A percentile compares a stretch with the other conserved stretches of the same genome.
These are phyloP conservation scores for Vanessa cardui DNA, from an alignment of 2,888 invertebrate species.

Conservation along the genomic window DNA sequence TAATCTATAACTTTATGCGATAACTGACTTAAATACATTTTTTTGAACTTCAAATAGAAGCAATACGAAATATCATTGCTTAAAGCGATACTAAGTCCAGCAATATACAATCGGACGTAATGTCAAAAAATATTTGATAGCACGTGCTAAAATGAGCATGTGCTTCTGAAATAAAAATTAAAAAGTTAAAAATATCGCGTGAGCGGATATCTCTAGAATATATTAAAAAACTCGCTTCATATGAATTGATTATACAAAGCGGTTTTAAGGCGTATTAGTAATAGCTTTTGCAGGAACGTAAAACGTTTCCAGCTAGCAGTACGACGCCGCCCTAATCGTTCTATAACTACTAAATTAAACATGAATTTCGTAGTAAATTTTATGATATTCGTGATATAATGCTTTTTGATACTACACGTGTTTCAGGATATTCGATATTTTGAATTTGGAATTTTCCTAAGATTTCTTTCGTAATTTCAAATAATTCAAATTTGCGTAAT, in stretches of 20 bases:
- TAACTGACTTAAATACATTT: too few relatives aligned
- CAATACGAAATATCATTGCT: neutral
- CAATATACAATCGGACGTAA: conserved; percentile 5
- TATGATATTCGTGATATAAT: conserved; percentile 19
- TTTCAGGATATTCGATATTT: neutral
- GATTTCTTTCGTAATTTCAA: neutral
- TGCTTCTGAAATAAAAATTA: conserved; percentile 12
- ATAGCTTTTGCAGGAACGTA: conserved; percentile 23
- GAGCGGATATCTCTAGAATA: conserved; percentile 20
- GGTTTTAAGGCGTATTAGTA: conserved; percentile 4
- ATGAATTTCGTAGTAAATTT: conserved; percentile 30
- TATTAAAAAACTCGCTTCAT: conserved; percentile 13
- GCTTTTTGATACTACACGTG: conserved; percentile 22
- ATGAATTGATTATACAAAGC: conserved; percentile 15
- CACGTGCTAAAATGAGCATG: conserved; percentile 8
- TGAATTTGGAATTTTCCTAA: neutral
- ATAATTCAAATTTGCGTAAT: neutral
- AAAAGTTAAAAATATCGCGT: conserved; percentile 27
- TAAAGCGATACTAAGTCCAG: neutral
- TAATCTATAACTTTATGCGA: too few relatives aligned
- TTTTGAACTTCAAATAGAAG: too few relatives aligned
- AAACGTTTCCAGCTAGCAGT: conserved; percentile 18
- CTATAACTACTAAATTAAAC: conserved; percentile 31
- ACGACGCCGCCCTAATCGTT: conserved; percentile 35
- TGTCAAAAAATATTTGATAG: neutral